These are phyloP conservation scores for Nomada ruficornis DNA, from an alignment of 2,888 invertebrate genomes.

Conservation along the genomic window DNA sequence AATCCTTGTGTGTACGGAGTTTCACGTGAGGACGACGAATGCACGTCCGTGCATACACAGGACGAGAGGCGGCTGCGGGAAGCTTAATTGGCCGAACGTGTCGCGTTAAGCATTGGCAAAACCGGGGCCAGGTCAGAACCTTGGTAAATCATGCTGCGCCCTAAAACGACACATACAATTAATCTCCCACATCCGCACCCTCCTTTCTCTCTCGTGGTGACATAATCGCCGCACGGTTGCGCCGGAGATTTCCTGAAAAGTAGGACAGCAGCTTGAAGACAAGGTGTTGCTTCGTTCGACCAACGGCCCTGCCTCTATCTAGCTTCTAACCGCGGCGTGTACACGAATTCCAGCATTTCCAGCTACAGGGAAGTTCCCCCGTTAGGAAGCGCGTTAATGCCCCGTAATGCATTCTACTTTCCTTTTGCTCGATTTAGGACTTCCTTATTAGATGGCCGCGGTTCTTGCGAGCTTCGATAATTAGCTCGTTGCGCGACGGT, in stretches of 20 bases:
- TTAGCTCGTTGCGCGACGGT: conserved; percentile 40
- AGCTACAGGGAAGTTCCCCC: background rate
- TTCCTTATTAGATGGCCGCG: conserved; percentile 49
- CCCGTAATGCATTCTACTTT: conserved; percentile 37
- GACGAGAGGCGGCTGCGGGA: conserved; percentile 36
- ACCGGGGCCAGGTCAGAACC: conserved; percentile 58
- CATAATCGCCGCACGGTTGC: conserved; percentile 65
- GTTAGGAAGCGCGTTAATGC: conserved; percentile 17
- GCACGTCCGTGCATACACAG: conserved; percentile 29
- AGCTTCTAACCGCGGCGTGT: conserved; percentile 20
- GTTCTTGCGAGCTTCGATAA: conserved; percentile 44
- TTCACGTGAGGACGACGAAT: conserved; percentile 34
- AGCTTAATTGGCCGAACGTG: conserved; percentile 59
- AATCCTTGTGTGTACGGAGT: conserved; percentile 33
- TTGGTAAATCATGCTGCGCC: conserved; percentile 65
- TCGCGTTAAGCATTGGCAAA: conserved; percentile 55
- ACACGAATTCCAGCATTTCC: conserved; percentile 31
- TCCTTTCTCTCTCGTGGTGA: conserved; percentile 73
- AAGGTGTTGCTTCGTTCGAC: conserved; percentile 29
- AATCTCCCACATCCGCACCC: conserved; percentile 76
- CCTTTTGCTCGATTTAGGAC: conserved; percentile 45
- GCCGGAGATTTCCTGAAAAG: conserved; percentile 61
- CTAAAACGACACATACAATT: conserved; percentile 71
- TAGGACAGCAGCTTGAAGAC: conserved; percentile 63
- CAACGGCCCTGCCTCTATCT: conserved; percentile 20